phyloP scores from a whole-genome alignment of 2,888 invertebrate genomes.

The Luperina nickerlii region DNA sequence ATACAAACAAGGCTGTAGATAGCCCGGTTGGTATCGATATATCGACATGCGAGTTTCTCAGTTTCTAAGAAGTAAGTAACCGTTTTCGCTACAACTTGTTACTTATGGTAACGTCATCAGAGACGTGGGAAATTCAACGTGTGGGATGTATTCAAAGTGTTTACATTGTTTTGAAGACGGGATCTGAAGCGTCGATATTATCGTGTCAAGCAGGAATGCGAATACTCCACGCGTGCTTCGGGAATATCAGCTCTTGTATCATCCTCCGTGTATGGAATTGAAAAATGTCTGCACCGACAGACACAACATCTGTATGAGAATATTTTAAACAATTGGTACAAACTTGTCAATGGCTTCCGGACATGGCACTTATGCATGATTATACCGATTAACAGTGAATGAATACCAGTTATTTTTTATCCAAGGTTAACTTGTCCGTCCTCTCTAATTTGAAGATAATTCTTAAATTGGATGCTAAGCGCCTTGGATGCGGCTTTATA shows the following conservation, averaged over 20 bases:
- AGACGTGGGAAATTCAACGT: slow-evolving; percentile 68
- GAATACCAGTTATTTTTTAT: slow-evolving; percentile 60
- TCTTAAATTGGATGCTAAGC: slow-evolving; percentile 46
- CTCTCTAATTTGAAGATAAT: slow-evolving; percentile 57
- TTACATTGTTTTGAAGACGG: slow-evolving; percentile 69
- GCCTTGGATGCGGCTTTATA: slow-evolving; percentile 27
- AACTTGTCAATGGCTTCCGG: slow-evolving; percentile 50
- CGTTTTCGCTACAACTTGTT: slow-evolving; percentile 58
- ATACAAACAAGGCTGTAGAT: slow-evolving; percentile 41
- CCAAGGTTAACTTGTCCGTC: slow-evolving; percentile 52
- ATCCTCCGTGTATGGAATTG: background rate
- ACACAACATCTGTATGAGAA: slow-evolving; percentile 19
- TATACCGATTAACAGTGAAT: slow-evolving; percentile 49
- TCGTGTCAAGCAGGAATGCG: slow-evolving; percentile 55
- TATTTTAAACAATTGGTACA: slow-evolving; percentile 33
- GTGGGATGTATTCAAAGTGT: slow-evolving; percentile 70
- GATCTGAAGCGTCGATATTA: slow-evolving; percentile 61
- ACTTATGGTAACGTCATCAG: slow-evolving; percentile 64
- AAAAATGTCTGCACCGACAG: slow-evolving; percentile 18
- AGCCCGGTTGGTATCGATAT: slow-evolving; percentile 36
- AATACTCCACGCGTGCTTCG: slow-evolving; percentile 30
- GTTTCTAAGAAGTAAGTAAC: slow-evolving; percentile 38
- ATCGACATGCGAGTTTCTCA: slow-evolving; percentile 45
- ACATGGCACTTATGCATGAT: slow-evolving; percentile 35
- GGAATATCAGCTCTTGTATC: slow-evolving; percentile 34